Evolutionary conservation across 2,113 vertebrate species (phyloP), one percentile per base, ranked within the genome.

Genomic region (Macrotus californicus): DNA sequence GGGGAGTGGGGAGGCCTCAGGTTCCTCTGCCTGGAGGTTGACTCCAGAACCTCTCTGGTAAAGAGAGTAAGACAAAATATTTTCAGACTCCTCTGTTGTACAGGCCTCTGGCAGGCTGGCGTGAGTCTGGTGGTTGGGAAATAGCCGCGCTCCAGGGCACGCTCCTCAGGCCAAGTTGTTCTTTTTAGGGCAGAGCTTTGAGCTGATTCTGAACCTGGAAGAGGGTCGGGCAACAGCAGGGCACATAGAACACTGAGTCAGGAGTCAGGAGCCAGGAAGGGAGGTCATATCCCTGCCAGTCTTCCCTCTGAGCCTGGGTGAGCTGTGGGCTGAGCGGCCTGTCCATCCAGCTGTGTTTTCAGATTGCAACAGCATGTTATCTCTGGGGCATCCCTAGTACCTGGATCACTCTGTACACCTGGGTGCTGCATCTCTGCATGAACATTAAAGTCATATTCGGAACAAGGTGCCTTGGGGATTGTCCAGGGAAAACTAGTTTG

Each of bases 91-190:
- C 36, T 8, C 59, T 66, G 7, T 2, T 2, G 84, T 90, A 93
- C 52, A 92, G 43, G 92, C 96, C 94, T 92, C 31, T 18, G 80
- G 96, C 94, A 18, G 73, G 85, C 26, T 95, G 90, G 88, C 90
- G 39, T 61, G 75, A 92, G 46, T 91, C 18, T 4, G 59, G 66
- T 6, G 14, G 21, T 92, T 96, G 94, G 96, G 93, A 94, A 97
- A 94, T 41, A 87, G 7, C 36, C 9, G 13, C 26, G 24, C 43
- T 94, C 70, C 29, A 3, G 18, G 66, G 34, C 34, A 19, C 8
- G 15, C 34, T n/a, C 34, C 34, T 9, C 3, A 16, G 66, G 66
- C 66, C 66, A 36, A 67, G 34, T n/a, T 69, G n/a, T n/a, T 36
- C 7, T 69, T 9, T 21, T 79, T 50, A 94, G 89, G 66, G 83